A percentile compares a stretch with the other conserved stretches of the same genome.
Evolutionary conservation across 2,888 invertebrate genomes (phyloP).

Genomic region (Lochmaea crataegi): DNA sequence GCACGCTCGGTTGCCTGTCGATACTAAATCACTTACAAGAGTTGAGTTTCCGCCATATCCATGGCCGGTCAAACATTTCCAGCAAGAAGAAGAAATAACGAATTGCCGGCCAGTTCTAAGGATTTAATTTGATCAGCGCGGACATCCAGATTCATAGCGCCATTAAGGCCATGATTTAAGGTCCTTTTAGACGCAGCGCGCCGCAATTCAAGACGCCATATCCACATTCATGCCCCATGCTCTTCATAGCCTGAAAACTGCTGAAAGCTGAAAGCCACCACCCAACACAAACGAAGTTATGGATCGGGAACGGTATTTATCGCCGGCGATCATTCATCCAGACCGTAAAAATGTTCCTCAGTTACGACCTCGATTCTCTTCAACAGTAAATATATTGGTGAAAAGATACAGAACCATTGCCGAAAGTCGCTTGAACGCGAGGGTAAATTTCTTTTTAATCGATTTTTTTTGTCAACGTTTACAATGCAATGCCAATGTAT

Average conservation of each 20-base stretch:
- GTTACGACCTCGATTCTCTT: conserved; percentile 26
- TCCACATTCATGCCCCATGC: conserved; percentile 46
- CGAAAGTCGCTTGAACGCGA: not conserved
- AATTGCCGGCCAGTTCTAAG: conserved; percentile 62
- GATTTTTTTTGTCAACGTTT: not conserved
- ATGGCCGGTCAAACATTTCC: conserved; percentile 57
- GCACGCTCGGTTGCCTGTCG: conserved; percentile 34
- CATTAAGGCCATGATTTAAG: conserved; percentile 67
- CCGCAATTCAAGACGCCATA: conserved; percentile 54
- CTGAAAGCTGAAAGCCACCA: conserved; percentile 45
- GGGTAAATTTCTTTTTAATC: conserved; percentile 10
- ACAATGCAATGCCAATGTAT: not conserved
- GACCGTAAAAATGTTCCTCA: conserved; percentile 39
- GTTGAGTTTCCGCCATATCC: conserved; percentile 53
- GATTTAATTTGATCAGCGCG: conserved; percentile 68
- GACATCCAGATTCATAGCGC: conserved; percentile 68
- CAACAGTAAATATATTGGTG: conserved; percentile 26
- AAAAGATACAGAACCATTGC: conserved; percentile 20
- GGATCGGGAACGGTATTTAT: conserved; percentile 44
- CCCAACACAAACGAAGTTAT: conserved; percentile 46
- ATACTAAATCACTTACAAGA: conserved; percentile 26
- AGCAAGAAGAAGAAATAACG: conserved; percentile 54
- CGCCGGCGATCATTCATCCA: conserved; percentile 44
- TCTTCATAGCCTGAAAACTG: conserved; percentile 41
- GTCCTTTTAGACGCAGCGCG: conserved; percentile 63